phyloP scores from a whole-genome alignment of 2,888 invertebrate species.

The Polia nebulosa region DNA sequence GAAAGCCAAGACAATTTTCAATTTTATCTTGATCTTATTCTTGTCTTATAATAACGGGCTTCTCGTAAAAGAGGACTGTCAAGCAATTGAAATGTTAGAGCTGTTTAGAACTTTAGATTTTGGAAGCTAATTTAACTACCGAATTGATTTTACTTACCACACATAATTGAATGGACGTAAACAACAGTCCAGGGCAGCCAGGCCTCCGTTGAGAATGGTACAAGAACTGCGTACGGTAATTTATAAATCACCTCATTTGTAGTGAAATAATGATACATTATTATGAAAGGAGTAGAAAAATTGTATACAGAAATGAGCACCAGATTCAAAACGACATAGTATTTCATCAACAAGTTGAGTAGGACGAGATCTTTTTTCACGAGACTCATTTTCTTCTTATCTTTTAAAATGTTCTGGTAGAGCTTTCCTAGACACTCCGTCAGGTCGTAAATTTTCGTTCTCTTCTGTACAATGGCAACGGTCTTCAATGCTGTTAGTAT shows the following conservation, averaged over 20 bases:
- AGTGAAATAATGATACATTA: slow-evolving; percentile 73
- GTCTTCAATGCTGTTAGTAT: slow-evolving; percentile 76
- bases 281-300: slow-evolving; percentile 77
- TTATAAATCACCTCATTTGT: slow-evolving; percentile 69
- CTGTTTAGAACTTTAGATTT: neutral
- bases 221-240: slow-evolving; percentile 78
- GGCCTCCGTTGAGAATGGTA: slow-evolving; percentile 79
- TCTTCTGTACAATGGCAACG: slow-evolving; percentile 64
- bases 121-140: neutral
- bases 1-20: neutral
- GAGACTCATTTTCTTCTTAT: slow-evolving; percentile 67
- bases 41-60: neutral
- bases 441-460: slow-evolving; percentile 72
- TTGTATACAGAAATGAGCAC: slow-evolving; percentile 82
- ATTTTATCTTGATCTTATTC: slow-evolving; percentile 2
- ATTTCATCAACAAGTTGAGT: slow-evolving; percentile 76
- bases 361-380: slow-evolving; percentile 72
- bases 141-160: slow-evolving; percentile 73
- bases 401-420: slow-evolving; percentile 69
- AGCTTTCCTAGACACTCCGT: slow-evolving; percentile 69
- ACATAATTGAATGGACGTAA: slow-evolving; percentile 74
- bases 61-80: slow-evolving; percentile 6
- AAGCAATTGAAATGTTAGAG: neutral
- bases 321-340: slow-evolving; percentile 79
- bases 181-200: slow-evolving; percentile 78